These are phyloP conservation scores for Meghimatium bilineatum DNA, from an alignment of 2,888 invertebrate genomes.

Conservation along the genomic window DNA sequence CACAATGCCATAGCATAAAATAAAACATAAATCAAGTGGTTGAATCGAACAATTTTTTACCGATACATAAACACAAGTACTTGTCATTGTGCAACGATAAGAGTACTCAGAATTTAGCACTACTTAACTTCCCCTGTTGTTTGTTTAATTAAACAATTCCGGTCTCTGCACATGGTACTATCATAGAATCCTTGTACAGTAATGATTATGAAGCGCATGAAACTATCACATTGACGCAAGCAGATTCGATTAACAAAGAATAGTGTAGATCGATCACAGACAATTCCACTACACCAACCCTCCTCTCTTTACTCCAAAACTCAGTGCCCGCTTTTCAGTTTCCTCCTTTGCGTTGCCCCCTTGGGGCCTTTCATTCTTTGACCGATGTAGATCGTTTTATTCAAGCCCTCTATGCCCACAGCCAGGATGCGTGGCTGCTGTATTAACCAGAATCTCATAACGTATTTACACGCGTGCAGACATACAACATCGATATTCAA, in stretches of 20 bases:
- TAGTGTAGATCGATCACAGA: conserved; percentile 24
- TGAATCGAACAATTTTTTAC: background rate
- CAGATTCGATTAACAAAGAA: conserved; percentile 24
- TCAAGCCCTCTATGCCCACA: background rate
- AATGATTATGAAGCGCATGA: conserved; percentile 1
- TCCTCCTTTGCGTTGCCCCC: background rate
- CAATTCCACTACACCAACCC: background rate
- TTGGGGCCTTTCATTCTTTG: background rate
- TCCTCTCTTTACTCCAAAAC: background rate
- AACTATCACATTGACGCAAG: background rate
- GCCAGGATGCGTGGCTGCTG: background rate
- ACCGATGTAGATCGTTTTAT: background rate
- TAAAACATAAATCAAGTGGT: background rate
- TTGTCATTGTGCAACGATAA: background rate
- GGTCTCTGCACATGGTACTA: background rate
- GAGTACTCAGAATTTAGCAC: background rate
- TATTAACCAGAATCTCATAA: background rate
- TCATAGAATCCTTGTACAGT: background rate
- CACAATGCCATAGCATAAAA: background rate
- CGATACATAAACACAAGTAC: background rate
- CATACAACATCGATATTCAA: background rate
- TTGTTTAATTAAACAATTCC: background rate
- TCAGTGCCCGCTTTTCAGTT: background rate
- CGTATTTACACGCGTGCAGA: background rate
- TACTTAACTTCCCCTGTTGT: background rate